phyloP scores from a whole-genome alignment of 2,797 vertebrate genomes.

The Pagetopsis macropterus region DNA sequence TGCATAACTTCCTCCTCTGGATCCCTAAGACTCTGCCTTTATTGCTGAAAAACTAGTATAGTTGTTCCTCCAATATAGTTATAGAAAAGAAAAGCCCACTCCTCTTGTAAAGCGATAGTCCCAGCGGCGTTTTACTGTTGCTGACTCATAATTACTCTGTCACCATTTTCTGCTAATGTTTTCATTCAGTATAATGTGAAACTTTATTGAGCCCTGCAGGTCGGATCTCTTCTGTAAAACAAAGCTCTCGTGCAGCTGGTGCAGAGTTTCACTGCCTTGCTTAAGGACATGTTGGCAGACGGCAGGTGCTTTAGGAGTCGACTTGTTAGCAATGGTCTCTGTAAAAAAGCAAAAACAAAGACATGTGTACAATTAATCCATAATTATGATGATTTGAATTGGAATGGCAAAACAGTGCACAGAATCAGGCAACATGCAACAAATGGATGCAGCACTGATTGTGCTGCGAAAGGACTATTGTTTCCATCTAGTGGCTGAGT shows the following conservation, averaged over 20 bases:
- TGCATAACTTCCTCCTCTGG: slow-evolving; percentile 20
- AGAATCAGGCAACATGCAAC: slow-evolving; percentile 46
- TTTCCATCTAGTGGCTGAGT: slow-evolving; percentile 86
- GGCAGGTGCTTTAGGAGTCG: slow-evolving; percentile 4
- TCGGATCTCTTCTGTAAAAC: slow-evolving; percentile 40
- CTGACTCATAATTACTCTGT: slow-evolving; percentile 72
- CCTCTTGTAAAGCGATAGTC: slow-evolving; percentile 67
- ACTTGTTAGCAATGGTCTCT: slow-evolving; percentile 3
- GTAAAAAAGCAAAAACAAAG: slow-evolving; percentile 20
- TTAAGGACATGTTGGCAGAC: slow-evolving; percentile 24
- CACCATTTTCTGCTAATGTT: slow-evolving; percentile 65
- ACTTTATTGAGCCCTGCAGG: slow-evolving; percentile 56
- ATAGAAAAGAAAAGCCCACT: slow-evolving; percentile 31
- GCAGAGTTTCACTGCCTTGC: slow-evolving; percentile 25
- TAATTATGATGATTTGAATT: slow-evolving; percentile 33
- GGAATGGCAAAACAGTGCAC: slow-evolving; percentile 16
- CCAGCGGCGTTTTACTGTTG: slow-evolving; percentile 57
- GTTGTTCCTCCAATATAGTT: slow-evolving; percentile 46
- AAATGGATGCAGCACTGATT: slow-evolving; percentile 40
- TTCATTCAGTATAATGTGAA: slow-evolving; percentile 57
- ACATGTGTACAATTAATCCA: slow-evolving; percentile 8
- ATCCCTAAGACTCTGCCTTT: slow-evolving; percentile 26
- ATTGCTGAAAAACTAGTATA: slow-evolving; percentile 29
- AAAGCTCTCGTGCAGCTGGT: slow-evolving; percentile 46
- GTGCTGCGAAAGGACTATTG: slow-evolving; percentile 69